phyloP scores from a whole-genome alignment of 2,113 vertebrate species.

The Heliornis fulica region DNA sequence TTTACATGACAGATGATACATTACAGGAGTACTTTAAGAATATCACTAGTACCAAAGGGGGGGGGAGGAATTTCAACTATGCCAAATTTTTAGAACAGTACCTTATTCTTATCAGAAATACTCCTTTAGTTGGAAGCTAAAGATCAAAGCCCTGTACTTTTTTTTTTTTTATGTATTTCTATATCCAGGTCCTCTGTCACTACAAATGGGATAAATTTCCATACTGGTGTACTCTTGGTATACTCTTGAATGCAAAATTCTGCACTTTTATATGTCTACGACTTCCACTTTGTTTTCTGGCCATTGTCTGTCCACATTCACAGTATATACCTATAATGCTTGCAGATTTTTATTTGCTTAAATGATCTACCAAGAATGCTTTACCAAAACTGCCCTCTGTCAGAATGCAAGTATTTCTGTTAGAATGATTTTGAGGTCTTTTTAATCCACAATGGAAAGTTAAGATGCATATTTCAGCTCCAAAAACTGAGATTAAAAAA shows the following conservation, averaged over 20 bases:
- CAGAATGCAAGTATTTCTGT: neutral
- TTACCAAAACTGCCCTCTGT: neutral
- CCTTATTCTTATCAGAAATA: neutral
- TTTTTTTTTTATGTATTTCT: neutral
- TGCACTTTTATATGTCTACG: neutral
- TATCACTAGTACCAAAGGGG: neutral
- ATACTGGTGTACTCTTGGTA: neutral
- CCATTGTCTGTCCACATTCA: neutral
- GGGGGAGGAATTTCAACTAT: neutral
- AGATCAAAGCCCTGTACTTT: rapidly evolving
- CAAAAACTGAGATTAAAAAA: neutral
- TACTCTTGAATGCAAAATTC: neutral
- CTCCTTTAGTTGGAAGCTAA: neutral
- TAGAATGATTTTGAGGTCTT: neutral
- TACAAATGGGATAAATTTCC: neutral
- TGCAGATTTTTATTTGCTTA: neutral
- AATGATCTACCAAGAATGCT: neutral
- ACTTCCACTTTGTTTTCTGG: neutral
- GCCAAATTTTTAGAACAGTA: neutral
- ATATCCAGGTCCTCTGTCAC: neutral
- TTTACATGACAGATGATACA: neutral
- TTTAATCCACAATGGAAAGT: neutral
- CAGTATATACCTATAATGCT: neutral
- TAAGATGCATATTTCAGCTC: neutral
- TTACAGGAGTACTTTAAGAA: neutral